phyloP scores from a whole-genome alignment of 2,113 vertebrate genomes.

The Myxocyprinus asiaticus region DNA sequence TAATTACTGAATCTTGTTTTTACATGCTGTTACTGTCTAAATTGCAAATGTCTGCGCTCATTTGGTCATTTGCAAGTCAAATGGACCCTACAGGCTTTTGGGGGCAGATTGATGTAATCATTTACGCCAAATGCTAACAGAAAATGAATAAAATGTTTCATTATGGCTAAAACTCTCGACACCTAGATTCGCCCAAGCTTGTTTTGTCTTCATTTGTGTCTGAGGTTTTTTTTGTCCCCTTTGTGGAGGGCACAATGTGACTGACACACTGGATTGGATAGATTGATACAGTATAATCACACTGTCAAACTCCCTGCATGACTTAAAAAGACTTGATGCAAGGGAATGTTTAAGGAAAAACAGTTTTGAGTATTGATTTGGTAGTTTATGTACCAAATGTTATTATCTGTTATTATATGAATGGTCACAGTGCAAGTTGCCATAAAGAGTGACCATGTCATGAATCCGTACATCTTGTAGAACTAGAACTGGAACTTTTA shows the following conservation, averaged over 20 bases:
- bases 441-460: slow-evolving; percentile 7
- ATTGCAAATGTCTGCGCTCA: slow-evolving; percentile 76
- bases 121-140: slow-evolving; percentile 70
- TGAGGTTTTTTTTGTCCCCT: neutral
- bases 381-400: neutral
- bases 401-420: too few relatives aligned
- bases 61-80: slow-evolving; percentile 81
- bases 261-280: neutral
- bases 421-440: slow-evolving; percentile 10
- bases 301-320: neutral
- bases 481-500: too few relatives aligned
- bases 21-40: slow-evolving; percentile 72
- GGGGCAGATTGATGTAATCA: slow-evolving; percentile 79
- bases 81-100: slow-evolving; percentile 66
- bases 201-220: slow-evolving; percentile 5
- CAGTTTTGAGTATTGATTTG: neutral
- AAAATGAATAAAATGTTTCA: slow-evolving; percentile 72
- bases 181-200: slow-evolving; percentile 36
- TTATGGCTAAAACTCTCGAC: slow-evolving; percentile 59
- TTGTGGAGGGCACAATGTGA: neutral
- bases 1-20: slow-evolving; percentile 81
- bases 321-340: too few relatives aligned
- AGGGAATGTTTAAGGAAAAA: neutral
- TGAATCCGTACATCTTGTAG: neutral
- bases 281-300: too few relatives aligned